Conservation (phyloP, 2,888 invertebrate species). For the Drosophila tripunctata region DNA sequence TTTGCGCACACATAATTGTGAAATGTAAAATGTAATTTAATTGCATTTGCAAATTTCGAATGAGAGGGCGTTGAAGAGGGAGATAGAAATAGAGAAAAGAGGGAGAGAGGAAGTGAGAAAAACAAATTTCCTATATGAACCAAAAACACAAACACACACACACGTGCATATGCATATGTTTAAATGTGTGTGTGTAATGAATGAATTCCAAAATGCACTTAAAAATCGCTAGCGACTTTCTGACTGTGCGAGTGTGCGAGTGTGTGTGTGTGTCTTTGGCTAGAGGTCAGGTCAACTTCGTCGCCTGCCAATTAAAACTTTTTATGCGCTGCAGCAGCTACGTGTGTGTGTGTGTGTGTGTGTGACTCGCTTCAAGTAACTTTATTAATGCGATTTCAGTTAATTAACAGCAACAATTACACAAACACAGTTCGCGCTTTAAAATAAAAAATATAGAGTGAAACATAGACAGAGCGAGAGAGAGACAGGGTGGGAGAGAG, state of each 20-base stretch:
- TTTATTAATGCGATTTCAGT: slow-evolving; percentile 75
- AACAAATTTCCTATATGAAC: slow-evolving; percentile 3
- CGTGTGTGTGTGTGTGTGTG: slow-evolving; percentile 6
- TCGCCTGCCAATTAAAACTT: slow-evolving; percentile 77
- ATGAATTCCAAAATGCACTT: slow-evolving; percentile 69
- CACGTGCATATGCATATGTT: slow-evolving; percentile 1
- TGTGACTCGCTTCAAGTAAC: slow-evolving; percentile 54
- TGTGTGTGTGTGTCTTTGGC: slow-evolving; percentile 39
- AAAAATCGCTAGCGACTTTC: slow-evolving; percentile 38
- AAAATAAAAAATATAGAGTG: slow-evolving; percentile 20
- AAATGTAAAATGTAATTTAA: slow-evolving; percentile 53
- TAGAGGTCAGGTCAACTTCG: slow-evolving; percentile 75
- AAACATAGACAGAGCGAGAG: not conserved
- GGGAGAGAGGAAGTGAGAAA: not conserved
- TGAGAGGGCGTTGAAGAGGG: too few species aligned
- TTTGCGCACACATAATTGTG: not conserved
- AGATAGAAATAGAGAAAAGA: slow-evolving; percentile 1
- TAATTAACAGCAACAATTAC: slow-evolving; percentile 70
- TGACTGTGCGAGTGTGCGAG: slow-evolving; percentile 10
- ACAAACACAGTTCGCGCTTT: slow-evolving; percentile 11
- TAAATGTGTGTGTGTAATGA: slow-evolving; percentile 6
- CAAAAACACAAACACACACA: not conserved
- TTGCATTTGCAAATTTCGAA: slow-evolving; percentile 41
- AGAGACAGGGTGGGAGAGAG: not conserved
- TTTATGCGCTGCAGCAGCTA: slow-evolving; percentile 64